These are phyloP conservation scores for Rallus limicola DNA, from an alignment of 2,113 vertebrate species.

Conservation along the genomic window DNA sequence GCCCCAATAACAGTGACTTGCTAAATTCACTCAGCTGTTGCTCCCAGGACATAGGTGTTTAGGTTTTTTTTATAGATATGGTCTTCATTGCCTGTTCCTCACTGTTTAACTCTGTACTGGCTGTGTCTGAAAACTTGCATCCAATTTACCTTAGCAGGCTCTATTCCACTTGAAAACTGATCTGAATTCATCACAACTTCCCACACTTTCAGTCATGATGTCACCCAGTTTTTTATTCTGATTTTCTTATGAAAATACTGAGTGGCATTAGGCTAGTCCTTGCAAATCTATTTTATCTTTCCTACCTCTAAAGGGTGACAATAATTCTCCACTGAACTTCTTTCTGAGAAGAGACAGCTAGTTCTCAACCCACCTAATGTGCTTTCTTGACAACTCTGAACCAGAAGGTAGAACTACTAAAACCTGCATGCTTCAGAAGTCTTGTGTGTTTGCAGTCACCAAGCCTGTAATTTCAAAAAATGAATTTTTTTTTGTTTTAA, in stretches of 20 bases:
- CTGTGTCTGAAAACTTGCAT: background rate
- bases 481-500: background rate
- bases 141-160: background rate
- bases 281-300: background rate
- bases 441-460: background rate
- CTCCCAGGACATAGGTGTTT: no score
- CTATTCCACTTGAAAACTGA: background rate
- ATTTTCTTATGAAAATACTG: background rate
- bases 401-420: background rate
- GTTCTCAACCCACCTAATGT: background rate
- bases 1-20: fast-evolving
- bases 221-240: background rate
- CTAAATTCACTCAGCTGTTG: background rate
- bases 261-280: background rate
- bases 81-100: background rate
- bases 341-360: background rate
- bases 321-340: background rate
- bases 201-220: background rate
- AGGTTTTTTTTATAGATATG: background rate
- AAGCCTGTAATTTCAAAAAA: background rate
- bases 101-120: background rate
- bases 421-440: background rate
- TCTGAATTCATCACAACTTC: background rate
- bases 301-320: background rate
- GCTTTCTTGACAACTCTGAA: background rate